Percentiles rank a stretch among this genome's conserved stretches.
phyloP scores from a whole-genome alignment of 2,888 invertebrate genomes.

The Drosophila prostipennis region DNA sequence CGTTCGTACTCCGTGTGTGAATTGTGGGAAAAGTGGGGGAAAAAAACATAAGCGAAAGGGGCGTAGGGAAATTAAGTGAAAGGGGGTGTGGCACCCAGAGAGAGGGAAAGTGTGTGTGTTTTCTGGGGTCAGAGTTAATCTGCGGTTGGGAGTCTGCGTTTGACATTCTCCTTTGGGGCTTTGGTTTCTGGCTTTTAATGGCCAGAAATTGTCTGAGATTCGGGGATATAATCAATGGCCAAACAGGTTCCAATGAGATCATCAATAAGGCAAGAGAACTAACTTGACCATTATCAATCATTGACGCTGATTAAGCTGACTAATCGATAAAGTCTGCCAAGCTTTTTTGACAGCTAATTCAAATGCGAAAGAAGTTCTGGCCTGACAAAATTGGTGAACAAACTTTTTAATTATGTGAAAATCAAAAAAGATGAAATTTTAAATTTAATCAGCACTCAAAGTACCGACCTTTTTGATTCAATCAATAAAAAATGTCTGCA shows the following conservation, averaged over 20 bases:
- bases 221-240: neutral
- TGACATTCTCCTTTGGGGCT: slow-evolving; percentile 40
- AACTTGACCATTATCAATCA: slow-evolving; percentile 26
- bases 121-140: slow-evolving; percentile 60
- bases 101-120: slow-evolving; percentile 14
- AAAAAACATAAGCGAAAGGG: slow-evolving; percentile 9
- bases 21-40: slow-evolving; percentile 5
- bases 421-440: neutral
- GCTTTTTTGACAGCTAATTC: slow-evolving; percentile 7
- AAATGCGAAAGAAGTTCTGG: neutral
- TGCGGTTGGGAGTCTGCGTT: slow-evolving; percentile 61
- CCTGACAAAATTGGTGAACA: neutral
- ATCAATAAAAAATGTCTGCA: neutral
- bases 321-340: slow-evolving; percentile 17
- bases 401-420: slow-evolving; percentile 11
- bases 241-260: slow-evolving; percentile 26
- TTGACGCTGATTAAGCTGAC: slow-evolving; percentile 3
- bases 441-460: neutral
- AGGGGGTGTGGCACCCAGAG: neutral
- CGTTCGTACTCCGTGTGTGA: slow-evolving; percentile 21
- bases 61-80: slow-evolving; percentile 2
- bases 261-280: slow-evolving; percentile 5
- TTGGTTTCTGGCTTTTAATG: slow-evolving; percentile 13
- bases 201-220: slow-evolving; percentile 8
- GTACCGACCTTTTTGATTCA: neutral